These are phyloP conservation scores for Copidosoma aretas DNA, from an alignment of 2,888 invertebrate genomes.

Conservation along the genomic window DNA sequence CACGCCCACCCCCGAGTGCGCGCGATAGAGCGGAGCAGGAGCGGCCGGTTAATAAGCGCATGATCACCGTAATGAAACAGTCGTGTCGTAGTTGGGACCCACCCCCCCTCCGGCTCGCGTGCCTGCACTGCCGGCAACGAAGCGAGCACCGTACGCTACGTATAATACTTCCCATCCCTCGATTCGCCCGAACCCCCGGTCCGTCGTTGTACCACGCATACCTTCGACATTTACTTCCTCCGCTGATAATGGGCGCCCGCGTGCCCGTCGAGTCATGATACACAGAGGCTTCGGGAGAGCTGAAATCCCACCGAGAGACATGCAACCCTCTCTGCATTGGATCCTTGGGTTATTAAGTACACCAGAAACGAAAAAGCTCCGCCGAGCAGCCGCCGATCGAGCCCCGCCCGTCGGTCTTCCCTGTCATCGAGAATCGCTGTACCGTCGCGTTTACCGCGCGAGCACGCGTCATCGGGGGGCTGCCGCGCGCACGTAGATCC, in stretches of 20 bases:
- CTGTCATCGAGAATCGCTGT: not conserved
- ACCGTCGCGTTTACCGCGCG: not conserved
- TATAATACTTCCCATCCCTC: not conserved
- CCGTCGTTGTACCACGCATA: too few relatives aligned
- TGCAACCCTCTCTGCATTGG: too few relatives aligned
- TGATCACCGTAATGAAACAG: conserved; percentile 16
- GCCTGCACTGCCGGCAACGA: not conserved
- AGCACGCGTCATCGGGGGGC: too few relatives aligned
- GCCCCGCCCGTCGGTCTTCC: not conserved
- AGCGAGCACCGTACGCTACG: conserved; percentile 6
- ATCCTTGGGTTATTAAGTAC: too few relatives aligned
- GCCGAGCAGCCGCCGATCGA: conserved; percentile 1
- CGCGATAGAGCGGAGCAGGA: not conserved
- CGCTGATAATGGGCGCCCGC: too few relatives aligned
- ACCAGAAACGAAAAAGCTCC: too few relatives aligned
- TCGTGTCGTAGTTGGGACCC: not conserved
- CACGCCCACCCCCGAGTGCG: not conserved
- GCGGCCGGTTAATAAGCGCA: conserved; percentile 9
- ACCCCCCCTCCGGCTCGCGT: not conserved
- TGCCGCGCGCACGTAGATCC: too few relatives aligned
- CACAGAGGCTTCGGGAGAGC: too few relatives aligned
- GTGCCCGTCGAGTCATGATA: too few relatives aligned
- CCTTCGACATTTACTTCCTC: too few relatives aligned
- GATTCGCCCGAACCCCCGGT: too few relatives aligned
- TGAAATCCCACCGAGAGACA: too few relatives aligned